phyloP scores from a whole-genome alignment of 2,888 invertebrate species.

The Erebia palarica region DNA sequence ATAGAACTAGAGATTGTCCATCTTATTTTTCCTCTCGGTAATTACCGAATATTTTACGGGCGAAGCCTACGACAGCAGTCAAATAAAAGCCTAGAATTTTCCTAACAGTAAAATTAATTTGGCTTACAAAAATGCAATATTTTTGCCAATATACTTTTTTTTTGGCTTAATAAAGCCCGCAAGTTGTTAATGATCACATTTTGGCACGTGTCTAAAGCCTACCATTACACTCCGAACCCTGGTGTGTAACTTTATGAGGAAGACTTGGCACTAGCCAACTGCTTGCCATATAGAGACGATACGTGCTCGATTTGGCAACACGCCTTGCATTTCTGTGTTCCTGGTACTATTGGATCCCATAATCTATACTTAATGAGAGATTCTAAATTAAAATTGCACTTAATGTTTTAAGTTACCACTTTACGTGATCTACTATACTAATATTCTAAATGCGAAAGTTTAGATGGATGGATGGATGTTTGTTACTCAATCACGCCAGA shows the following conservation, averaged over 20 bases:
- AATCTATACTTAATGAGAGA: not conserved
- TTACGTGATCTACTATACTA: too few relatives aligned
- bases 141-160: not conserved
- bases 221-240: not conserved
- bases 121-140: not conserved
- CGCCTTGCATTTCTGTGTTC: conserved; percentile 1
- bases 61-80: too few relatives aligned
- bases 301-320: conserved; percentile 13
- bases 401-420: too few relatives aligned
- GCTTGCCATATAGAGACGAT: conserved; percentile 18
- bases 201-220: conserved; percentile 15
- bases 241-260: conserved; percentile 11
- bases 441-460: too few relatives aligned
- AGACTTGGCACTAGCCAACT: conserved; percentile 13
- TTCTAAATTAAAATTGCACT: too few relatives aligned
- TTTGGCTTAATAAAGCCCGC: not conserved
- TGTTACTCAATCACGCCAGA: too few relatives aligned
- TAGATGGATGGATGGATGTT: too few relatives aligned
- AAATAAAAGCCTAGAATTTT: too few relatives aligned
- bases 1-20: too few relatives aligned
- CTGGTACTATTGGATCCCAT: not conserved
- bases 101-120: not conserved
- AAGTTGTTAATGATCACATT: conserved; percentile 5
- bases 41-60: too few relatives aligned
- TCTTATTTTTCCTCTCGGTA: too few relatives aligned